Percentiles rank a stretch among this genome's conserved stretches.
These are phyloP conservation scores for Megalonaias nervosa DNA, from an alignment of 1,140 invertebrate species.

Conservation along the genomic window DNA sequence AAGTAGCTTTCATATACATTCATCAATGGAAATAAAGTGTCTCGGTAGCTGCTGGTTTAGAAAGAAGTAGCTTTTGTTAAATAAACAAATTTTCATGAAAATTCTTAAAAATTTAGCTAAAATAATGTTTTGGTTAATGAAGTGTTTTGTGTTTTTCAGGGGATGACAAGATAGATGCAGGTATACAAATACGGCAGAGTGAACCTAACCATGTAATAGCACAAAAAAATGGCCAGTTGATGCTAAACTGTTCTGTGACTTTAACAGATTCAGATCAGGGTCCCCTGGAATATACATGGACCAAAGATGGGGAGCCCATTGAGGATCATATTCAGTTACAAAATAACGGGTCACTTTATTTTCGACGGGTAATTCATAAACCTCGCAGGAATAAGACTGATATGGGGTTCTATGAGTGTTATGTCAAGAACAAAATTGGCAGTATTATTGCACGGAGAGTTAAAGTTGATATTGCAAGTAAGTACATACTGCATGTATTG, in stretches of 20 bases:
- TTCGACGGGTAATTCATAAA: constrained; percentile 20
- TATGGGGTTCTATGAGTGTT: constrained; percentile 21
- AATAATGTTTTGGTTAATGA: background rate
- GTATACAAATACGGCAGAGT: constrained; percentile 14
- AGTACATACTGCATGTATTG: background rate
- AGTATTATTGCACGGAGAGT: constrained; percentile 19
- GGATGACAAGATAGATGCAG: constrained; percentile 8
- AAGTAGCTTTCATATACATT: too few species aligned
- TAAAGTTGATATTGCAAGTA: constrained; percentile 12
- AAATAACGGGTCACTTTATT: constrained; percentile 22
- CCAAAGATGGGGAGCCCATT: constrained; percentile 7
- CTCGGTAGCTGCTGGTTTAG: too few species aligned
- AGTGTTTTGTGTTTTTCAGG: constrained; percentile 14
- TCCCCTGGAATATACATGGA: constrained; percentile 3
- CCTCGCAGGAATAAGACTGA: constrained; percentile 21
- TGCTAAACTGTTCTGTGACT: constrained; percentile 27
- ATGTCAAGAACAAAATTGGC: constrained; percentile 9
- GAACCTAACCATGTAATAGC: constrained; percentile 18
- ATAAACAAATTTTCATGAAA: background rate
- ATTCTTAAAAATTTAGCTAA: background rate
- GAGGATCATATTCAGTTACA: constrained; percentile 11
- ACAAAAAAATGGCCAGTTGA: constrained; percentile 19
- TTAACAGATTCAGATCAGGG: constrained; percentile 13
- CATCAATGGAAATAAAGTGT: too few species aligned
- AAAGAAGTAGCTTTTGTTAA: too few species aligned